Percentiles rank a stretch among this genome's conserved stretches.
Conservation (phyloP, 2,797 vertebrate genomes). For the Pelochelys cantorii region DNA sequence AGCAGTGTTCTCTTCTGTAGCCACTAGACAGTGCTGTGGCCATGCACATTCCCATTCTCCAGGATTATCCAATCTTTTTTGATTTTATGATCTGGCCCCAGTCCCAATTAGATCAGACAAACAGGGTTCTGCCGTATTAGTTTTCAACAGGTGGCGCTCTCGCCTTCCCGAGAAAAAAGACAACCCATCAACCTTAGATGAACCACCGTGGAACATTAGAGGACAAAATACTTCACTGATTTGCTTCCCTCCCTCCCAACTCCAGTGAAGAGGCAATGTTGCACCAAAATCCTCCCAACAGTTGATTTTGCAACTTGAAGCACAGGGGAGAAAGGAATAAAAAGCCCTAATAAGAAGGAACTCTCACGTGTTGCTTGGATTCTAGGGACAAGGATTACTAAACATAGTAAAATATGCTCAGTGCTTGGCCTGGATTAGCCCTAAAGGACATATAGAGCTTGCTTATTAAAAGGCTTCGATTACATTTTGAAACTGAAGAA, state of each 20-base stretch:
- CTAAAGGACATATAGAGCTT: too few species aligned
- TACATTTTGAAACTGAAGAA: too few species aligned
- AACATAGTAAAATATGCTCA: too few species aligned
- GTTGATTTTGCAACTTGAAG: not conserved
- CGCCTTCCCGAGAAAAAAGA: not conserved
- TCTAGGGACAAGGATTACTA: too few species aligned
- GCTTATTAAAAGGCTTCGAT: too few species aligned
- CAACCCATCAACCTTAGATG: not conserved
- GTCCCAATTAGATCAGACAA: too few species aligned
- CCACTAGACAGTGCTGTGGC: not conserved
- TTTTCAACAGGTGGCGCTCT: not conserved
- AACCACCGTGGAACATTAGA: not conserved
- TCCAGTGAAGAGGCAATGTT: too few species aligned
- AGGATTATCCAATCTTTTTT: not conserved
- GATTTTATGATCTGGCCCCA: too few species aligned
- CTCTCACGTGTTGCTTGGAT: not conserved
- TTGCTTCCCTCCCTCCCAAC: too few species aligned
- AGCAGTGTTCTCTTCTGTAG: not conserved
- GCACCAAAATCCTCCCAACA: not conserved
- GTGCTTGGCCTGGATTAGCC: too few species aligned
- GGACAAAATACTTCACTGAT: not conserved
- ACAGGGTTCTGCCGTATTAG: too few species aligned
- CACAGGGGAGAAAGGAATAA: not conserved
- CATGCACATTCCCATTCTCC: not conserved
- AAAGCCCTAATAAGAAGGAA: not conserved